Evolutionary conservation across 2,888 invertebrate genomes (phyloP), one percentile per base, ranked within the genome.

Genomic region (Platycnemis pennipes): DNA sequence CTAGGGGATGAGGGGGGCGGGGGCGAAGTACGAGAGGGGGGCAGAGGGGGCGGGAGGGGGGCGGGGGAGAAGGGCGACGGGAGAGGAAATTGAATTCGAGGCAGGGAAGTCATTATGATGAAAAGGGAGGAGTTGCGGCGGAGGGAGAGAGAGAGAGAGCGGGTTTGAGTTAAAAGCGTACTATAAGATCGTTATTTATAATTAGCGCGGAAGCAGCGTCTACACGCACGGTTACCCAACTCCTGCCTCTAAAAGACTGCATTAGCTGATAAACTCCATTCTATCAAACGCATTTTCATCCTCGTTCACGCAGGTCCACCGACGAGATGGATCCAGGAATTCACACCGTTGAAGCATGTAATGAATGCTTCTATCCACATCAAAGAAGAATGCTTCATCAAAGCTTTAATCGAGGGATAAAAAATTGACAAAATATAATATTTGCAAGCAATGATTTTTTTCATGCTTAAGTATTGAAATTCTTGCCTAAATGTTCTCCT

Each of bases 41-140:
- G 2, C 3, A 7, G 44, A 42, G 13, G 19, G 11, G 86, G 26
- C 19, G 44, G 22, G 11, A 86, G 86, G 16, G n/a, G 1, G 45
- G 7, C 5, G 37, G 5, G 0, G 37, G n/a, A 8, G 77, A 16
- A 16, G 16, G 49, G 49, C 13, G 37, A 13, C 5, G 87, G 8
- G 46, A 87, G 46, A 45, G 45, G 87, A 87, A 87, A 45, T 87
- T 45, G 87, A 87, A 46, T 45, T 45, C 46, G 87, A 87, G n/a
- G 45, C 26, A 19, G 87, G 31, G 37, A 16, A 45, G 87, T 42
- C 26, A 87, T 87, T 87, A 87, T 87, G 87, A 87, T 45, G 45
- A 87, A 87, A 87, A 87, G 87, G 45, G n/a, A 45, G 87, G 42
- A n/a, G n/a, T 11, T 45, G 87, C 42, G 45, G 46, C 26, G 46